These are phyloP conservation scores for Trachops cirrhosus DNA, from an alignment of 2,797 vertebrate genomes.

Conservation along the genomic window DNA sequence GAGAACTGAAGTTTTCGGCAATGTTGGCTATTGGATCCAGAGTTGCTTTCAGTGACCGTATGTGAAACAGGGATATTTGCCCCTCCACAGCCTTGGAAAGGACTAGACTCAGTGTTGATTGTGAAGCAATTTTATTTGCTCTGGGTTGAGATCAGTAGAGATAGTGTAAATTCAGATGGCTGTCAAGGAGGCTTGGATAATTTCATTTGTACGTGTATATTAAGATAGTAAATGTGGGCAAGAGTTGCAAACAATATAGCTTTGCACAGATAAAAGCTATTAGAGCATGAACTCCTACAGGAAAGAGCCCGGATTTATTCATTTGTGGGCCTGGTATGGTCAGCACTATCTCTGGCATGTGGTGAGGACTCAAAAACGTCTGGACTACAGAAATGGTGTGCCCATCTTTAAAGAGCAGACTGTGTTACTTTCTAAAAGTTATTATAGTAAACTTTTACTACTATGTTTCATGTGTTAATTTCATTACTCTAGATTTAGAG, in stretches of 20 bases:
- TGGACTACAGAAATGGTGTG: not conserved
- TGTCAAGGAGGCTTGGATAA: not conserved
- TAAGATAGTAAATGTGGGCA: not conserved
- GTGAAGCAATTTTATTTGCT: not conserved
- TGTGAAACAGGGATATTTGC: not conserved
- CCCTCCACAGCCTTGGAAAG: not conserved
- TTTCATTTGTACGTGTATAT: not conserved
- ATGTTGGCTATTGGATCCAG: not conserved
- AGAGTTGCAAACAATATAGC: not conserved
- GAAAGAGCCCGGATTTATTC: not conserved
- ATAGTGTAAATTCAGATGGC: not conserved
- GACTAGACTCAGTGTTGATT: not conserved
- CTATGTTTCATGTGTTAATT: not conserved
- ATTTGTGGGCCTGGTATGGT: not conserved
- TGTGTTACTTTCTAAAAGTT: not conserved
- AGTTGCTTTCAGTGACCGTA: not conserved
- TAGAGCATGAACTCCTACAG: not conserved
- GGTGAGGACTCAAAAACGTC: not conserved
- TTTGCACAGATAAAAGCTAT: not conserved
- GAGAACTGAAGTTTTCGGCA: not conserved
- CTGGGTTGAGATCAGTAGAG: not conserved
- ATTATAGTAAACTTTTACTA: not conserved
- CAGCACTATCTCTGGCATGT: not conserved
- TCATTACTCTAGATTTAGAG: not conserved
- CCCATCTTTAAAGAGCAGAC: not conserved